Evolutionary conservation across 2,113 vertebrate genomes (phyloP), one percentile per base, ranked within the genome.

Genomic region (Australoheros scitulus): DNA sequence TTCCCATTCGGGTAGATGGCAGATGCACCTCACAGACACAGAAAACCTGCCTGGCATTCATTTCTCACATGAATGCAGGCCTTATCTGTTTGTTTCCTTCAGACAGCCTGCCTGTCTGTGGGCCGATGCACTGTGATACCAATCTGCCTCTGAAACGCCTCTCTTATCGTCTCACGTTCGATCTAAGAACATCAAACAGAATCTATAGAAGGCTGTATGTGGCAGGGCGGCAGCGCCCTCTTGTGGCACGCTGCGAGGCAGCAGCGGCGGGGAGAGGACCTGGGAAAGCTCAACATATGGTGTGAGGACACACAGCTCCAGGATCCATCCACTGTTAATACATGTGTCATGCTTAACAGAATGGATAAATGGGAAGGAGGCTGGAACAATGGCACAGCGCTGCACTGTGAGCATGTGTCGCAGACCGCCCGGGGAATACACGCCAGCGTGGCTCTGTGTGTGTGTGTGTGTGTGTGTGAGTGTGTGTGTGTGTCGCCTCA

Each of bases 291-390:
- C 92, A 94, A 84, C 95, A 95, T 94, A 95, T 94, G 94, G 93
- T 85, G 92, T 79, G 94, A 94, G 95, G 93, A 94, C 93, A 81
- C 94, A 89, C 92, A 93, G 94, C 95, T 95, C 93, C 94, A 86
- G 93, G 94, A 95, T 93, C 93, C 94, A 94, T 93, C 94, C 92
- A 91, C 93, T 92, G 93, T 90, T 95, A 95, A 95, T 94, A 94
- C 93, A 93, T 87, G 94, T 94, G 94, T 95, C 94, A 94, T 94
- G 95, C 94, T 95, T 93, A 95, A 95, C 94, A 94, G 93, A 94
- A 95, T 90, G 93, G 93, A 95, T 96, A 93, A 95, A 96, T 93
- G 92, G 90, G 90, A 83, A 87, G 92, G 89, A 92, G 91, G 90
- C 87, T 80, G 91, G 90, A 93, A 94, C 94, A 92, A 94, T 93